Base-by-base conservation (phyloP, 1,140 invertebrate species). In the Prorops nasuta region DNA sequence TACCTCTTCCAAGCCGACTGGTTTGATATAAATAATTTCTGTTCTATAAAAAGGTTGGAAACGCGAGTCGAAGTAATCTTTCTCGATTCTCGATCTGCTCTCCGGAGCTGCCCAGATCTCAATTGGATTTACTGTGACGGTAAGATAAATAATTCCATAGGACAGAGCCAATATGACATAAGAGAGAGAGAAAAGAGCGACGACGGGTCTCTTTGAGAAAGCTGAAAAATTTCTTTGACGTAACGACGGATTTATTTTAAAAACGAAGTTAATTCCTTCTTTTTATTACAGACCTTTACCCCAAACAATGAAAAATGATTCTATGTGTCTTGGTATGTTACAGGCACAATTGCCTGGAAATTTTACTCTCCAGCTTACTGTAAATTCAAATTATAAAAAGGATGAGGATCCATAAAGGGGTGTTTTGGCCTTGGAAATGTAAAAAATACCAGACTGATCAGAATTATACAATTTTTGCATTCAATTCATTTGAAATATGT, bases 1-100 rank as follows among this genome's bases (percentile, higher is more conserved):
- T 77, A 80, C 69, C 49, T 71, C 60, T 50, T 65, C 41, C n/a
- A 79, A 39, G 17, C 54, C 57, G 1, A 74, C 58, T 0, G 81
- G 63, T 54, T 80, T 82, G 6, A 92, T 83, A 45, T 93, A 96
- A 28, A 97, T 71, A 76, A 96, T 93, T 65, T 94, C 86, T 4
- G 86, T 88, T 47, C 94, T 82, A 74, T 95, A 96, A 72, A 98
- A 98, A n/a, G 94, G 94, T 14, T 86, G 79, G 65, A 94, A 94
- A 56, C 86, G 82, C 10, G 78, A 76, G 56, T 96, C 91, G 62
- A 89, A 96, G 66, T 87, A 95, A 40, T 92, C 77, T 61, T 92
- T 89, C 64, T 97, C 88, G 24, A 83, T 61, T 46, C 93, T 79
- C 18, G 91, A 88, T 57, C 81, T 72, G 59, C 89, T 92, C 14